Evolutionary conservation across 2,888 invertebrate species (phyloP), one percentile per base, ranked within the genome.

Genomic region (Heliconius hortense): DNA sequence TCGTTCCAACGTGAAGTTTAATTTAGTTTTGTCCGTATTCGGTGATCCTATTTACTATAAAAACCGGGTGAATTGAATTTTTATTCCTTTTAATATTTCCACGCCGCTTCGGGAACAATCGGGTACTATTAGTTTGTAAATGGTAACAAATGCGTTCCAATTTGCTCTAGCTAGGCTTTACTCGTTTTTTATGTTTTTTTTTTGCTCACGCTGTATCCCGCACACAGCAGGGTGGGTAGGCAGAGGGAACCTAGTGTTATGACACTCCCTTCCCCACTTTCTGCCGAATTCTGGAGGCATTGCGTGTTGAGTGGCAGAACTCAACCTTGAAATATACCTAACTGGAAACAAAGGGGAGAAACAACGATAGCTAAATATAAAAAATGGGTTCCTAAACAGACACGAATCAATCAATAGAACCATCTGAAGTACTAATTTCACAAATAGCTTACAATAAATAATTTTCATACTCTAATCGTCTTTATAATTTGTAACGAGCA

Each of bases 1-100:
- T 72, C 76, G 78, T 73, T 76, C 76, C 78, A 73, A 63, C 78
- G 80, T 80, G 82, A 83, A 84, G 76, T 84, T 84, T 81, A 82
- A 84, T 82, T 82, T 81, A 75, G 81, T 80, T 80, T 35, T 8
- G 43, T 43, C 43, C 35, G 68, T 53, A 71, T 74, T 62, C 56
- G 43, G 62, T 69, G 56, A 72, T 72, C 31, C 75, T 75, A 63
- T 69, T 73, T 69, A 68, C 72, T 69, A 24, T 69, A 69, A 73
- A 73, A 69, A 73, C 69, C 43, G 15, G 18, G 35, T 31, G 31
- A 18, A 56, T 73, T 69, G 43, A 63, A 63, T 62, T 69, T 69
- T 63, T 68, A 53, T 18, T 63, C 28, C 69, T 60, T 71, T 75
- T 59, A 21, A 73, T 31, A 18, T 28, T 35, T 60, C 13, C 7